A percentile compares a stretch with the other conserved stretches of the same genome.
These are phyloP conservation scores for Phyllopteryx taeniolatus DNA, from an alignment of 2,113 vertebrate species.

Conservation along the genomic window DNA sequence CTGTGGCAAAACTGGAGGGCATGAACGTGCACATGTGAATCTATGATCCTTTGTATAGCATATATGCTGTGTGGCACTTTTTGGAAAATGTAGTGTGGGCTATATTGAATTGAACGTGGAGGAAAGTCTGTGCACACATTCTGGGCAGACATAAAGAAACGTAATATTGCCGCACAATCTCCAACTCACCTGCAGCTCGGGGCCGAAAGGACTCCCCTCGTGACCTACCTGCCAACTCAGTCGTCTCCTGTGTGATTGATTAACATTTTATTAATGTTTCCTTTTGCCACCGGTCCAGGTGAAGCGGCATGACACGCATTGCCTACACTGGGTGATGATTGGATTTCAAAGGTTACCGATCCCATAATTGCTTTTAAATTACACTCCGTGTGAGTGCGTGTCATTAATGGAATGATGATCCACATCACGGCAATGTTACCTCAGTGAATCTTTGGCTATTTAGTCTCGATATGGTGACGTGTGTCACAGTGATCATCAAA, in stretches of 20 bases:
- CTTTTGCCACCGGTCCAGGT: conserved; percentile 55
- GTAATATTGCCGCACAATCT: conserved; percentile 32
- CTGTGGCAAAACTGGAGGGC: conserved; percentile 62
- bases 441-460: conserved; percentile 59
- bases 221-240: conserved; percentile 44
- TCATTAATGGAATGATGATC: conserved; percentile 69
- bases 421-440: conserved; percentile 52
- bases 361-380: conserved; percentile 73
- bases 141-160: conserved; percentile 15
- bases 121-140: conserved; percentile 39
- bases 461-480: conserved; percentile 52
- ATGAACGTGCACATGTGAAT: conserved; percentile 17
- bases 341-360: conserved; percentile 70
- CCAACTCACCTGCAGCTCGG: neutral
- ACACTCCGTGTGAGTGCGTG: conserved; percentile 50
- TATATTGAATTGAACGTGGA: conserved; percentile 42
- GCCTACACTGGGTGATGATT: conserved; percentile 55
- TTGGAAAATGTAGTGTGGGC: conserved; percentile 38
- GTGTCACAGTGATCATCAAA: conserved; percentile 53
- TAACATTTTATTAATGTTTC: conserved; percentile 67
- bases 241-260: conserved; percentile 58
- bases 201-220: conserved; percentile 28
- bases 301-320: conserved; percentile 47
- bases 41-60: conserved; percentile 33
- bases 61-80: conserved; percentile 33